Evolutionary conservation across 64 coral and sea anemone genomes (phyloP), one percentile per base, ranked within the genome.

Genomic region (Montipora sp.): DNA sequence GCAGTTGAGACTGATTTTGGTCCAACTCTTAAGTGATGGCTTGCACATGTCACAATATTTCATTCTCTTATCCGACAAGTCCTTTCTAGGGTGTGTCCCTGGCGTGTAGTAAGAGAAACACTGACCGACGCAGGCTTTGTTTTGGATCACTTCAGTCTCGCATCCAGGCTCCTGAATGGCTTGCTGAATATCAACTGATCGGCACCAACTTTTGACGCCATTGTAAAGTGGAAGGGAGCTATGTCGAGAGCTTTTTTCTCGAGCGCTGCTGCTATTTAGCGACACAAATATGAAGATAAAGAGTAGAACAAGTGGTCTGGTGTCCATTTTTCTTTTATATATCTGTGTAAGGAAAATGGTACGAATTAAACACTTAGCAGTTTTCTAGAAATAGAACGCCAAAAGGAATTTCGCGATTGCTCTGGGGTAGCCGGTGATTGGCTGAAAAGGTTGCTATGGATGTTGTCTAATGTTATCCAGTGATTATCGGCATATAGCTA

Each of bases 81-180:
- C 66, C 16, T 8, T 71, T 19, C 66, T 10, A 11, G 82, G 82
- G 15, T 49, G 66, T 3, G 82, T 88, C 47, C 83, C 87, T 44
- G 91, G 91, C 43, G 79, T 5, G 84, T 93, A 93, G 77, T 73
- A 93, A 22, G 91, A 93, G 9, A 85, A 79, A 55, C 91, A 93
- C 23, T 93, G 84, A 1, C 91, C 91, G 44, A 93, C 15, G 19
- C 91, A 93, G 16, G 65, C 76, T 44, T 88, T 93, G 60, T 93
- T 93, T 65, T 80, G 27, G 44, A 93, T 88, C 16, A 16, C 87
- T 58, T 81, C 74, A 7, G 55, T 50, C 3, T 93, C 76, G 49
- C 91, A 93, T 65, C 91, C 91, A 19, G 50, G 12, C 13, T 88
- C 59, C 11, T 80, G 47, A 46, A 93, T 78, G 19, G 76, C 19